Base-by-base conservation (phyloP, 2,888 invertebrate species). In the Sturmia bella region DNA sequence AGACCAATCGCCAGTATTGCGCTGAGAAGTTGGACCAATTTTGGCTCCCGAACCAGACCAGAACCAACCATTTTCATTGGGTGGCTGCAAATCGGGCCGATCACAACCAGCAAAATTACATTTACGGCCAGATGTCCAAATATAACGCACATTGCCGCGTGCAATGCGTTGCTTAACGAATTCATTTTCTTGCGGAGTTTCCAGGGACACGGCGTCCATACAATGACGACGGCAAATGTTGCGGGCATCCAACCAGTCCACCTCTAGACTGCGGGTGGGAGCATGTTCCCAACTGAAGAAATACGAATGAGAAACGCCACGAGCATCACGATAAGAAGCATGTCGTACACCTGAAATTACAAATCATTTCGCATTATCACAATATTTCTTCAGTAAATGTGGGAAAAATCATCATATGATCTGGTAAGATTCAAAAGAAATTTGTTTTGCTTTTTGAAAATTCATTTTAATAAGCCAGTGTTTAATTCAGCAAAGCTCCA, bases 201-300 rank as follows among this genome's bases (percentile, higher is more conserved):
- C 97, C 82, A 97, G 91, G 11, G 96, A 96, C 21, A 97, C 97
- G 86, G 97, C 96, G 91, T 97, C 97, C 97, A 97, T 97, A 90
- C 97, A 97, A 88, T 97, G 97, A 85, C 97, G 93, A 84, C 97
- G 94, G 91, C 97, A 97, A 88, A 97, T 96, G 91, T 97, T 97
- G 85, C 97, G 93, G 39, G 97, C 95, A 89, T 97, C 97, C 68
- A 97, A 91, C 97, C 97, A 97, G 89, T 97, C 97, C 1, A 97
- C 97, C 91, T 97, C 96, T 84, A 96, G 91, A 86, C 92, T 95
- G 86, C 95, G 93, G 27, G 96, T 97, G 2, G 96, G 95, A 61
- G 93, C 93, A 89, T 97, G 96, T 86, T 96, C 96, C 96, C 96
- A 96, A 89, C 96, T 96, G 94, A 97, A 97, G 95, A 97, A 97